Conservation (phyloP, 1,140 invertebrate genomes). For the Vollenhovia emeryi region DNA sequence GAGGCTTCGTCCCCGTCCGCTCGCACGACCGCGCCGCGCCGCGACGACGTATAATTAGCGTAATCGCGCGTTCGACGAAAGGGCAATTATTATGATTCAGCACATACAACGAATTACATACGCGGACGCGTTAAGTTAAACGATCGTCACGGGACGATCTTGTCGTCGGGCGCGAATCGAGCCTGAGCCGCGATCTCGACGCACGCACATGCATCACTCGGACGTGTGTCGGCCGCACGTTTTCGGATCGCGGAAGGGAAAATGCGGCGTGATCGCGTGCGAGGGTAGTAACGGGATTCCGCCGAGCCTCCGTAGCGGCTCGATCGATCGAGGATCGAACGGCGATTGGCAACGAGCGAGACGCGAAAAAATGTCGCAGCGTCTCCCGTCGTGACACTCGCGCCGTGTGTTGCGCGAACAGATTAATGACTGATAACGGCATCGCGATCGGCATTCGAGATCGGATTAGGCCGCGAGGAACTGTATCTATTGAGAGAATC, state of each 20-base stretch:
- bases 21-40: background rate
- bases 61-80: constrained; percentile 52
- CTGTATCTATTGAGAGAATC: background rate
- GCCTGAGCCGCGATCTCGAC: background rate
- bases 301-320: constrained; percentile 50
- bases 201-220: constrained; percentile 23
- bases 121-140: constrained; percentile 38
- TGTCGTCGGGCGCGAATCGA: background rate
- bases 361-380: constrained; percentile 59
- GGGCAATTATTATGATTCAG: constrained; percentile 56
- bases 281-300: constrained; percentile 76
- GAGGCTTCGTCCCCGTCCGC: constrained; percentile 4
- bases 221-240: constrained; percentile 24
- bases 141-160: constrained; percentile 21
- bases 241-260: constrained; percentile 71
- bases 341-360: constrained; percentile 62
- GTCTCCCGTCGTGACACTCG: constrained; percentile 61
- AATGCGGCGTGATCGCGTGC: constrained; percentile 77
- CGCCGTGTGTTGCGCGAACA: background rate
- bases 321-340: constrained; percentile 70
- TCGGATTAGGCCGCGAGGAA: background rate
- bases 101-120: constrained; percentile 42
- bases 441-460: constrained; percentile 49
- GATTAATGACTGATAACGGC: constrained; percentile 65
- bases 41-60: constrained; percentile 45